Conservation (phyloP, 2,888 invertebrate species). For the Clistopyga incitator region DNA sequence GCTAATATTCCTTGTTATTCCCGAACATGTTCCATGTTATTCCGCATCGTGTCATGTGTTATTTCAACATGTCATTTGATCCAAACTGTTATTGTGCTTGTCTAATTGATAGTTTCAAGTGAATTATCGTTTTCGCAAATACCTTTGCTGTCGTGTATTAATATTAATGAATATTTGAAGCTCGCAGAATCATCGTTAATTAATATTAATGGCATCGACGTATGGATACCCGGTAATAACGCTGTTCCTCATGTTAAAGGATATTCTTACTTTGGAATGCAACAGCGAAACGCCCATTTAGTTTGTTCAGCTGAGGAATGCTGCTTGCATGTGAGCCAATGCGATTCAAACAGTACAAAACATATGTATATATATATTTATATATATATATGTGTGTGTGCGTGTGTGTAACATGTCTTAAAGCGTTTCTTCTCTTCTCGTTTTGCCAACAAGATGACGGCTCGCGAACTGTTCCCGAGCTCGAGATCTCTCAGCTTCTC, state of each 20-base stretch:
- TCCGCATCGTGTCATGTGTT: no score
- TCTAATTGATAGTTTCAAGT: no score
- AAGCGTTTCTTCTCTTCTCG: constrained; percentile 11
- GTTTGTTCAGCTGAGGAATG: constrained; percentile 21
- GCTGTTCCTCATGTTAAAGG: constrained; percentile 3
- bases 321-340: neutral
- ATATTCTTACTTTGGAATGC: constrained; percentile 27
- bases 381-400: neutral
- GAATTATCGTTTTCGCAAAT: neutral
- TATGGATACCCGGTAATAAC: neutral
- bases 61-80: no score
- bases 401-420: neutral
- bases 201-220: constrained; percentile 3
- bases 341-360: neutral
- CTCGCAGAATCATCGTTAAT: neutral
- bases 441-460: constrained; percentile 48
- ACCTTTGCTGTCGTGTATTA: neutral
- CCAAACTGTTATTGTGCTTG: no score
- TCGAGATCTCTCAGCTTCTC: constrained; percentile 46
- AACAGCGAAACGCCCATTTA: constrained; percentile 30
- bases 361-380: neutral
- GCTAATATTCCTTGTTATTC: no score
- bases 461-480: constrained; percentile 37
- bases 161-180: neutral
- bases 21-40: no score